Evolutionary conservation across 2,888 invertebrate species (phyloP).

Genomic region (Terebella lapidaria): DNA sequence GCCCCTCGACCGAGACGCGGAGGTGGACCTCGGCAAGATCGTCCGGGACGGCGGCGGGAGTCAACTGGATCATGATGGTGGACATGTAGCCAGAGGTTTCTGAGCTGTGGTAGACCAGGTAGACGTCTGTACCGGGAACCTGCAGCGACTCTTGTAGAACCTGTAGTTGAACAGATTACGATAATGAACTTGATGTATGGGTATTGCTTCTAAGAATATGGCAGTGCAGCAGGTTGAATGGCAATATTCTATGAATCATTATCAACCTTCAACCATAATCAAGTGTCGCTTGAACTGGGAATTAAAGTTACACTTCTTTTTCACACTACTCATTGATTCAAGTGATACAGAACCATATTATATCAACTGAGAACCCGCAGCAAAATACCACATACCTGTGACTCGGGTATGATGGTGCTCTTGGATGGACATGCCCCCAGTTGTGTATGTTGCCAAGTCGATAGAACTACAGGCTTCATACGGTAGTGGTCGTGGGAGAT

Average conservation of each 20-base stretch:
- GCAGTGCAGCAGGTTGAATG: too few species aligned
- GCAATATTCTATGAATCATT: too few species aligned
- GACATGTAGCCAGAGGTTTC: constrained; percentile 91
- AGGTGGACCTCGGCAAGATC: constrained; percentile 68
- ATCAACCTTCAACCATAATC: too few species aligned
- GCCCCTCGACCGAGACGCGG: constrained; percentile 83
- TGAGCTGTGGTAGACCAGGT: constrained; percentile 91
- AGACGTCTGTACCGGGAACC: constrained; percentile 87
- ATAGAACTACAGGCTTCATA: constrained; percentile 45
- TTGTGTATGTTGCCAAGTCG: constrained; percentile 52
- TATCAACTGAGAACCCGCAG: too few species aligned
- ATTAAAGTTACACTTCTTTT: too few species aligned
- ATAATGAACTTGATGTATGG: too few species aligned
- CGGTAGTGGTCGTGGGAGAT: constrained; percentile 43
- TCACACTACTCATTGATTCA: too few species aligned
- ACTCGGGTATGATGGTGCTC: constrained; percentile 51
- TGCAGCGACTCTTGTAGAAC: constrained; percentile 93
- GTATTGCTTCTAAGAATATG: too few species aligned
- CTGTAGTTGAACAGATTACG: constrained; percentile 57
- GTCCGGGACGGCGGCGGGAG: constrained; percentile 40
- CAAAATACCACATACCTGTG: constrained; percentile 36
- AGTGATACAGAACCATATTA: too few species aligned
- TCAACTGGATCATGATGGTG: constrained; percentile 66
- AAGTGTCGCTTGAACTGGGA: too few species aligned
- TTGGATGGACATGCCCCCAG: constrained; percentile 50